phyloP scores from a whole-genome alignment of 2,113 vertebrate genomes.

The Siniperca chuatsi region DNA sequence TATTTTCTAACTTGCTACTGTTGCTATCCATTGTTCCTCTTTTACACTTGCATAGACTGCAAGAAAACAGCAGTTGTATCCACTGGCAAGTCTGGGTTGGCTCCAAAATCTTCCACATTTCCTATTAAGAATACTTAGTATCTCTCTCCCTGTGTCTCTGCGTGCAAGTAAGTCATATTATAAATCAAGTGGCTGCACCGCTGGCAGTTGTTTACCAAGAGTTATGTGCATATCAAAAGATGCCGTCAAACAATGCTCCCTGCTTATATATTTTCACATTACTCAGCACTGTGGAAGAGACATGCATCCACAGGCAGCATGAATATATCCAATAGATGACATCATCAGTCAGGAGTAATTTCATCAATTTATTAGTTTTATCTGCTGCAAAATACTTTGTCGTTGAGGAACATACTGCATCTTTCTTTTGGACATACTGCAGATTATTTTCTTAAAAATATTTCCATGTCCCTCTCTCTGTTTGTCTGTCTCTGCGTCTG shows the following conservation, averaged over 20 bases:
- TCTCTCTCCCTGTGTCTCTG: neutral
- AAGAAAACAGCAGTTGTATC: neutral
- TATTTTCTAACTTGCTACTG: neutral
- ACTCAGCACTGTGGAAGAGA: neutral
- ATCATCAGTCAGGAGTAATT: conserved; percentile 10
- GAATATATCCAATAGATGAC: neutral
- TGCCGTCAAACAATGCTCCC: neutral
- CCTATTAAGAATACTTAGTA: no score
- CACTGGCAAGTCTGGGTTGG: neutral
- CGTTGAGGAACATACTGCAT: neutral
- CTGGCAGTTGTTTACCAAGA: conserved; percentile 22
- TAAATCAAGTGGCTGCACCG: conserved; percentile 7
- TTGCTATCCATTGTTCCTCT: neutral
- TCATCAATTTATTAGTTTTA: neutral
- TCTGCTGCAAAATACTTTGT: neutral
- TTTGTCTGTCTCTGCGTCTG: neutral
- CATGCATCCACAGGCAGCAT: neutral
- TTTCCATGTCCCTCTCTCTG: neutral
- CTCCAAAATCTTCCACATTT: neutral
- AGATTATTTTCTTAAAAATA: neutral
- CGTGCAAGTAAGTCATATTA: neutral
- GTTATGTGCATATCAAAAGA: conserved; percentile 20
- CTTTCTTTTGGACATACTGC: neutral
- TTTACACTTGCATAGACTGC: neutral
- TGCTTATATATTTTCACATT: neutral